These are phyloP conservation scores for Paguma larvata DNA, from an alignment of 2,797 vertebrate species.

Conservation along the genomic window DNA sequence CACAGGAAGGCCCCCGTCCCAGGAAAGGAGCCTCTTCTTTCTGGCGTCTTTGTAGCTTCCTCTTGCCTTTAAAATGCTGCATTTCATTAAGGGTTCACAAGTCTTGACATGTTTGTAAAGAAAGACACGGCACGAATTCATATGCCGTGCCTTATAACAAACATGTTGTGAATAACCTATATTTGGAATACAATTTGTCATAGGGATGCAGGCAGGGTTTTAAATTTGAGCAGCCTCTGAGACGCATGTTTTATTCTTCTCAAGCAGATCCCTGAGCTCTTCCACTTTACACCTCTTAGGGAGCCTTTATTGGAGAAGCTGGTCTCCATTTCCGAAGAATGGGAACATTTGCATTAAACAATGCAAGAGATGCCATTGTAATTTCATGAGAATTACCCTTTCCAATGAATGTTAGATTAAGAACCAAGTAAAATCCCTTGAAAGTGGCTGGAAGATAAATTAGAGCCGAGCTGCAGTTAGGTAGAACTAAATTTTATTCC, in stretches of 20 bases:
- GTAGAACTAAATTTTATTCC: conserved; percentile 87
- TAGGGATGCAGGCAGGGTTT: conserved; percentile 82
- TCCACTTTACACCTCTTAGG: conserved; percentile 82
- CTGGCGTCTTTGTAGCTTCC: conserved; percentile 48
- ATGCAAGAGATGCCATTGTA: conserved; percentile 85
- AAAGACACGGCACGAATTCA: conserved; percentile 82
- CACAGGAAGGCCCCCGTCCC: background rate
- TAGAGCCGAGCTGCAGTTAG: conserved; percentile 82
- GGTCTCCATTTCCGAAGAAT: conserved; percentile 83
- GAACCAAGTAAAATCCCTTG: conserved; percentile 85
- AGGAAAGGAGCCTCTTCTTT: background rate
- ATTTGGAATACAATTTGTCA: conserved; percentile 86
- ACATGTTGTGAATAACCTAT: conserved; percentile 82
- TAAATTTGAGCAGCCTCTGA: conserved; percentile 81
- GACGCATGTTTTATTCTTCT: conserved; percentile 80
- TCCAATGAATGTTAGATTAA: conserved; percentile 88
- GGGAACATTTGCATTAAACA: conserved; percentile 87
- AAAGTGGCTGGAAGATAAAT: conserved; percentile 88
- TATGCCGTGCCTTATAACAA: conserved; percentile 80
- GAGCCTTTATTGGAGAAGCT: conserved; percentile 85
- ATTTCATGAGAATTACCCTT: conserved; percentile 88
- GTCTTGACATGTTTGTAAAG: conserved; percentile 82
- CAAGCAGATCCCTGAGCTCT: conserved; percentile 79
- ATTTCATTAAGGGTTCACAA: conserved; percentile 82
- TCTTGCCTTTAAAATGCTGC: conserved; percentile 68